Evolutionary conservation across 1,140 invertebrate genomes (phyloP).

Genomic region (Caenorhabditis latens): DNA sequence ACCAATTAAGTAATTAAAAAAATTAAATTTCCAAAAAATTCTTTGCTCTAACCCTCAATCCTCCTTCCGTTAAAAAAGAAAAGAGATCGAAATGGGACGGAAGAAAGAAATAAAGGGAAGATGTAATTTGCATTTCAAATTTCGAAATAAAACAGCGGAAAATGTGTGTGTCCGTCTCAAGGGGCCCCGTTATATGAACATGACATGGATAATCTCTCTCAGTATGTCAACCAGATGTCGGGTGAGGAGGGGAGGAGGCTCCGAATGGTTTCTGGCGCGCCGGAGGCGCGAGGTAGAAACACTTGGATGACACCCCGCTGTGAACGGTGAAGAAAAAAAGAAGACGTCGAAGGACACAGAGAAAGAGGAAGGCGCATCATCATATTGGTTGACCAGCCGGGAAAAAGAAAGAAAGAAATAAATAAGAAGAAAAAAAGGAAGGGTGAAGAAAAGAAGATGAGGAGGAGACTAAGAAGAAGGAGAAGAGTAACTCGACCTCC

Average conservation of each 20-base stretch:
- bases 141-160: neutral
- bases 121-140: conserved; percentile 37
- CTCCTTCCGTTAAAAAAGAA: neutral
- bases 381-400: conserved; percentile 7
- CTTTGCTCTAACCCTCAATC: neutral
- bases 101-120: neutral
- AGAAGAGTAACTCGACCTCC: conserved; percentile 12
- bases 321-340: neutral
- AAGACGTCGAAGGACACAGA: neutral
- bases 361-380: neutral
- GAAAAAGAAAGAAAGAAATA: neutral
- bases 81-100: too few species aligned
- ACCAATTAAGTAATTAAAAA: too few species aligned
- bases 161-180: too few species aligned
- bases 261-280: neutral
- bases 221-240: conserved; percentile 31
- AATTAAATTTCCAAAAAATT: too few species aligned
- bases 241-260: neutral
- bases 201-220: conserved; percentile 34
- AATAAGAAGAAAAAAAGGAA: conserved; percentile 1
- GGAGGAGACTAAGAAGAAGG: neutral
- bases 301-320: neutral
- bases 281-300: neutral
- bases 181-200: conserved; percentile 1
- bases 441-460: neutral